Evolutionary conservation across 2,797 vertebrate species (phyloP), one percentile per base, ranked within the genome.

Genomic region (Gouania willdenowi): DNA sequence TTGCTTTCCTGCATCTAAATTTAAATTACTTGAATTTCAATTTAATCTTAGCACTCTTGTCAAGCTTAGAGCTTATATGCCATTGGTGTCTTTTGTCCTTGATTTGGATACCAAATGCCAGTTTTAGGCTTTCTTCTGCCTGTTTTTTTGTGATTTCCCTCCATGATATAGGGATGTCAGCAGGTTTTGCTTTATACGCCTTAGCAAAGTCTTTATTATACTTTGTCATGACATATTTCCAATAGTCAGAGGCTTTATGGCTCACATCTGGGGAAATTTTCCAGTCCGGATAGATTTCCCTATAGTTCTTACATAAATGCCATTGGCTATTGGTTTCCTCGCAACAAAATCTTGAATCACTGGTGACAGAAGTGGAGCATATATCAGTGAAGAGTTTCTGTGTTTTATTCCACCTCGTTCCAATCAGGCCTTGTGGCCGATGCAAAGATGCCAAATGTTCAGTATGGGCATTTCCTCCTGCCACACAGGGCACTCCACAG

Each of bases 211-310:
- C 0, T 0, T 13, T 0, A 18, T 86, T 88, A 53, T 75, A 88
- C 0, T 2, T 64, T 17, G 4, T 9, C 51, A 89, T 38, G 0
- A 88, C 68, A 56, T 83, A 87, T 65, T 88, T 89, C 87, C 86
- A 90, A 63, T 85, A 90, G 41, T 88, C 72, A 12, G 86, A 81
- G 11, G 77, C 73, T 8, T 82, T 0, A 1, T 79, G 57, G 13
- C 66, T 85, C 5, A 0, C 0, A 12, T 88, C 86, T 2, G 85
- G 62, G 5, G 45, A n/a, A n/a, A 89, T 88, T 14, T 15, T 8
- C 87, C 88, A 89, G 19, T 77, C 11, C 1, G 70, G 58, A 8
- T 26, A 82, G 6, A 77, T 38, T 0, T 43, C 16, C 3, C 2
- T 43, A 18, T 88, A 90, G 0, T 3, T 0, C 26, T 87, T 89